A percentile compares a stretch with the other conserved stretches of the same genome.
Evolutionary conservation across 2,888 invertebrate genomes (phyloP).

Genomic region (Sympetrum striolatum): DNA sequence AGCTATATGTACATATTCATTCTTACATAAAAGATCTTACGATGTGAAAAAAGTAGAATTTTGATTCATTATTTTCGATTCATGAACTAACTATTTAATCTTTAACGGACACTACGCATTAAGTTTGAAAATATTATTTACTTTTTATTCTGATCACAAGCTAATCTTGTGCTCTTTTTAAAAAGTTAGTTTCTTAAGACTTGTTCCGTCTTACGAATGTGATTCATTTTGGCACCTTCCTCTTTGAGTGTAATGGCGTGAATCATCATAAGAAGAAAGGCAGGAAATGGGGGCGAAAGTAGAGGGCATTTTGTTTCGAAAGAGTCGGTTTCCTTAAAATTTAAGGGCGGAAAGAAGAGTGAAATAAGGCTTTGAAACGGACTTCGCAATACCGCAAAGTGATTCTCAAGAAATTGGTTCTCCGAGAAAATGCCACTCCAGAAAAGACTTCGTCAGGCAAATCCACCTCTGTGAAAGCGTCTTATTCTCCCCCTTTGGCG

Average conservation of each 20-base stretch:
- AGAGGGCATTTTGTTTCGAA: neutral
- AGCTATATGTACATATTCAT: too few relatives aligned
- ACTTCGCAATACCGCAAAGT: neutral
- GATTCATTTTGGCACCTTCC: neutral
- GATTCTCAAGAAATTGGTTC: conserved; percentile 14
- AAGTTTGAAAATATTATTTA: too few relatives aligned
- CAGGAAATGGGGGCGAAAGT: neutral
- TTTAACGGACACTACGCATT: too few relatives aligned
- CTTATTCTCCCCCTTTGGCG: neutral
- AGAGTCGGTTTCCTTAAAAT: neutral
- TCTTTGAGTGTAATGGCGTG: neutral
- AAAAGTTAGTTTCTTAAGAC: too few relatives aligned
- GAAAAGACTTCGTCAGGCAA: neutral
- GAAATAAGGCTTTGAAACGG: neutral
- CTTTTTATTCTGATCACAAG: too few relatives aligned
- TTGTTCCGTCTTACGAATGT: too few relatives aligned
- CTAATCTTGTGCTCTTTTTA: too few relatives aligned
- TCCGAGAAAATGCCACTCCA: neutral
- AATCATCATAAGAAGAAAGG: neutral
- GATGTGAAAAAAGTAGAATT: too few relatives aligned
- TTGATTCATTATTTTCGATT: too few relatives aligned
- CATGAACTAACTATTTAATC: too few relatives aligned
- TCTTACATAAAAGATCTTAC: too few relatives aligned
- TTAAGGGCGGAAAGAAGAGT: neutral
- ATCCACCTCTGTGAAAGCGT: neutral